Conservation (phyloP, 2,888 invertebrate genomes). For the Encarsia formosa region DNA sequence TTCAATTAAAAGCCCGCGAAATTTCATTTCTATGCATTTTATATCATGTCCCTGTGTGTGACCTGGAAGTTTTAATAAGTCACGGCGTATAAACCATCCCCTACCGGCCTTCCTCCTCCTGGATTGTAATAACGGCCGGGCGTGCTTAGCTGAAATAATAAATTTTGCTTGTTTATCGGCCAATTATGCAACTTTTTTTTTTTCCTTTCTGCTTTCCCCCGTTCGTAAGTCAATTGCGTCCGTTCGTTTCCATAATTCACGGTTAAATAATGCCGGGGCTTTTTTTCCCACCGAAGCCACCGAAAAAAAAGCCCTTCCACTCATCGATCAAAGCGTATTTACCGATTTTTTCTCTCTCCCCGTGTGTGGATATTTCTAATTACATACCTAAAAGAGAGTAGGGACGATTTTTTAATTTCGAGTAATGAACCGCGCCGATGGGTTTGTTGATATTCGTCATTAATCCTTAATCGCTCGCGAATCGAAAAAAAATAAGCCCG, state of each 20-base stretch:
- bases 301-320: neutral
- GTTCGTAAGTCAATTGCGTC: neutral
- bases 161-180: slow-evolving; percentile 25
- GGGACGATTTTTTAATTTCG: slow-evolving; percentile 45
- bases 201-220: neutral
- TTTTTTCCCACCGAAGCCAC: neutral
- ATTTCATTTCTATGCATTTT: slow-evolving; percentile 30
- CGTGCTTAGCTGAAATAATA: slow-evolving; percentile 10
- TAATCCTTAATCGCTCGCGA: slow-evolving; percentile 46
- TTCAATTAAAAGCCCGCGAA: slow-evolving; percentile 29
- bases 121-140: neutral
- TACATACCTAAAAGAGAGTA: slow-evolving; percentile 35
- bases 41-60: slow-evolving; percentile 21
- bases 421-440: slow-evolving; percentile 41
- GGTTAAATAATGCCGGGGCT: slow-evolving; percentile 25
- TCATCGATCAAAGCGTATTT: too few species aligned
- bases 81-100: slow-evolving; percentile 21
- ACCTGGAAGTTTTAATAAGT: slow-evolving; percentile 26
- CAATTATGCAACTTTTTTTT: slow-evolving; percentile 33
- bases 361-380: slow-evolving; percentile 48
- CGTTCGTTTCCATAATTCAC: slow-evolving; percentile 23
- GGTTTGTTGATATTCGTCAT: slow-evolving; percentile 48
- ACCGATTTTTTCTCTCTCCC: slow-evolving; percentile 10
- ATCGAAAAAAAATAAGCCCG: slow-evolving; percentile 29
- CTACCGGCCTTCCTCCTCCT: neutral